phyloP scores from a whole-genome alignment of 2,113 vertebrate species.

The Astatotilapia flaviijosephi region DNA sequence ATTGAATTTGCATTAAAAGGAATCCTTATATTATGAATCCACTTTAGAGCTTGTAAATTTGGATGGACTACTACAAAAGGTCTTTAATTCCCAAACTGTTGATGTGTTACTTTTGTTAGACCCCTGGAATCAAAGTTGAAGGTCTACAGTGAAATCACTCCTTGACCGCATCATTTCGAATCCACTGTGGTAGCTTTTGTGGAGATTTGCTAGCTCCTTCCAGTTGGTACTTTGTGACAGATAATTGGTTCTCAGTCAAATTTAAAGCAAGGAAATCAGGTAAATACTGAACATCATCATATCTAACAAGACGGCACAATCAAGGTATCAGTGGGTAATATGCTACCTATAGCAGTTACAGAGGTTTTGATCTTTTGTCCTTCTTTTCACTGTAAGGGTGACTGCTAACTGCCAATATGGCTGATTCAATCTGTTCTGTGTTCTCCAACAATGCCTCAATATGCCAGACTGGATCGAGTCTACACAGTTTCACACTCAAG shows the following conservation, averaged over 20 bases:
- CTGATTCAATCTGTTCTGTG: neutral
- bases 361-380: neutral
- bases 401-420: neutral
- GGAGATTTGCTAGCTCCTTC: neutral
- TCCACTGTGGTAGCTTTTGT: neutral
- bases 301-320: neutral
- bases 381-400: neutral
- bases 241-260: neutral
- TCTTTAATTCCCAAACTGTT: neutral
- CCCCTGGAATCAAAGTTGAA: neutral
- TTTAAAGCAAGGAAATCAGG: neutral
- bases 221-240: neutral
- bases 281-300: neutral
- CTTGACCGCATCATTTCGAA: neutral
- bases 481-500: neutral
- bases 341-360: neutral
- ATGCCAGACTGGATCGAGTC: neutral
- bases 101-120: neutral
- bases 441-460: neutral
- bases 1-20: neutral
- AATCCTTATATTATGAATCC: neutral
- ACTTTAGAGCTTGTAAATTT: neutral
- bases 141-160: neutral
- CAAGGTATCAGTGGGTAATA: neutral
- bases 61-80: neutral